phyloP scores from a whole-genome alignment of 2,797 vertebrate species.

The Phylloscopus collybita region DNA sequence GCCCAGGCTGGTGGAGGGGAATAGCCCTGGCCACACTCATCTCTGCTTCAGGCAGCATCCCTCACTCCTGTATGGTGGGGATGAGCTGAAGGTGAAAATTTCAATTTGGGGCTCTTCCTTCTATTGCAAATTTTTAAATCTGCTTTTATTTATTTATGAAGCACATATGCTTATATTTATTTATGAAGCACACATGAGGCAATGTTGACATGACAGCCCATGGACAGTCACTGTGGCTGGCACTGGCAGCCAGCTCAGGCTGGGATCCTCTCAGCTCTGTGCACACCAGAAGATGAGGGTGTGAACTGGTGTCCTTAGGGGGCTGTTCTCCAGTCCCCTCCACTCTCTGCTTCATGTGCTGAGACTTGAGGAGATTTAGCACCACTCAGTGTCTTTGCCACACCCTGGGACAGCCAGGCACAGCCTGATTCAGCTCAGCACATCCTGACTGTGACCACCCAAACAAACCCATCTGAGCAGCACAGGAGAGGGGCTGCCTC shows the following conservation, averaged over 20 bases:
- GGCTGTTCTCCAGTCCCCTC: not conserved
- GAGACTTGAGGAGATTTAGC: not conserved
- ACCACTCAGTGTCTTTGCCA: not conserved
- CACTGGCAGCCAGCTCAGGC: not conserved
- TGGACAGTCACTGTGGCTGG: not conserved
- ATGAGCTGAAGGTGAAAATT: not conserved
- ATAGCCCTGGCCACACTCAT: accelerated
- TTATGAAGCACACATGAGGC: not conserved
- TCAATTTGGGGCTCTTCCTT: not conserved
- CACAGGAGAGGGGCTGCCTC: not conserved
- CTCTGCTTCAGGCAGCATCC: not conserved
- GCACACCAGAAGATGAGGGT: not conserved
- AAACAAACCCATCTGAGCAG: accelerated
- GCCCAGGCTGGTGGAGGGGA: not conserved
- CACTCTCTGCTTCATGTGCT: accelerated
- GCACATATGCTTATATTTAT: not conserved
- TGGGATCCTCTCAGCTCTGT: not conserved
- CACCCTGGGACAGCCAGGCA: accelerated
- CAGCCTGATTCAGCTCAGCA: not conserved
- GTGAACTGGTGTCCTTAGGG: accelerated
- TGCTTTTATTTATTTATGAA: not conserved
- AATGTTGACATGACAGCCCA: not conserved
- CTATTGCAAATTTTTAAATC: not conserved
- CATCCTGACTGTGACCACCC: not conserved
- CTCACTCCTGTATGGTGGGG: accelerated